Percentiles rank a stretch among this genome's conserved stretches.
Conservation (phyloP, 1,140 invertebrate species). For the Sesamia nonagrioides region DNA sequence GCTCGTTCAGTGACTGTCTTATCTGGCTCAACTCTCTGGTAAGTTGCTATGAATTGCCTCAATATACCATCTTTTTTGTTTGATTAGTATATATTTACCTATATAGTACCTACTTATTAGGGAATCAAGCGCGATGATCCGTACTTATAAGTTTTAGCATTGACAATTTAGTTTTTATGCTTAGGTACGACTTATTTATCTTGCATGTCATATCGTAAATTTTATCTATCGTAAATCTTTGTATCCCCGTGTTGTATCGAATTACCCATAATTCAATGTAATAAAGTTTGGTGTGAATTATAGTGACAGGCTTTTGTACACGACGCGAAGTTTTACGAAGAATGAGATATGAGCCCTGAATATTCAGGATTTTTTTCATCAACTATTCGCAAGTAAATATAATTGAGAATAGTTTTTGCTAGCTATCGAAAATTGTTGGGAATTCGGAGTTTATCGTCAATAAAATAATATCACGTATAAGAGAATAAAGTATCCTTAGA, state of each 20-base stretch:
- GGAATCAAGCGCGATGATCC: not conserved
- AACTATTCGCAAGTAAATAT: conserved; percentile 1
- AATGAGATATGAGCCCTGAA: conserved; percentile 16
- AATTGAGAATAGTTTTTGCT: conserved; percentile 3
- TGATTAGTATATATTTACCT: not conserved
- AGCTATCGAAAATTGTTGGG: not conserved
- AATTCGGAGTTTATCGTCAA: not conserved
- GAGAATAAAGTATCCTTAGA: not conserved
- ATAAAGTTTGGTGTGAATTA: conserved; percentile 37
- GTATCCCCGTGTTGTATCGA: not conserved
- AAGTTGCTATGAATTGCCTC: not conserved
- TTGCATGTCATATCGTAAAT: conserved; percentile 24
- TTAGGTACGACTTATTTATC: not conserved
- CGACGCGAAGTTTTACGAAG: conserved; percentile 19
- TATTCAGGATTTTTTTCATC: not conserved
- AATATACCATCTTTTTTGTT: not conserved
- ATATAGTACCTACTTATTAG: not conserved
- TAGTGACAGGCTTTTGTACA: conserved; percentile 27
- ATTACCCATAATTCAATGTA: conserved; percentile 37
- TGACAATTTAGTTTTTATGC: not conserved
- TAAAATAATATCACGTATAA: not conserved
- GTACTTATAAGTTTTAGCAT: not conserved
- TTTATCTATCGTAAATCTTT: conserved; percentile 32
- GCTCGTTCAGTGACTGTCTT: conserved; percentile 49
- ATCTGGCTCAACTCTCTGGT: conserved; percentile 40